These are phyloP conservation scores for Sinocyclocheilus anshuiensis DNA, from an alignment of 2,113 vertebrate species.

Conservation along the genomic window DNA sequence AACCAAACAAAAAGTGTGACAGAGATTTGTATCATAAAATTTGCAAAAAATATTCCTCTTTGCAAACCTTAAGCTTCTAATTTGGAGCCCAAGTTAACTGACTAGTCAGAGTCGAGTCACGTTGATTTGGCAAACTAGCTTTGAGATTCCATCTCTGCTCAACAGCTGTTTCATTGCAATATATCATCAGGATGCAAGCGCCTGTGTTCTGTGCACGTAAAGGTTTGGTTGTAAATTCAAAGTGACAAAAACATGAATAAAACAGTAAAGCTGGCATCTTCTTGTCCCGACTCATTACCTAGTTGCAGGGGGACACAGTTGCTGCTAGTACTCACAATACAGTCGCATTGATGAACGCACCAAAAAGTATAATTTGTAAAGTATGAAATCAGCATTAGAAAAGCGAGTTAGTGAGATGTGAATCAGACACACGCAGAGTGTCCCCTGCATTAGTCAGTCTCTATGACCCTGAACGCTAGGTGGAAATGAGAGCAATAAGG, in stretches of 20 bases:
- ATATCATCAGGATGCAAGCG: neutral
- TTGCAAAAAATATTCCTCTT: neutral
- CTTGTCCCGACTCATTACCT: neutral
- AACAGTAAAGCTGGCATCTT: neutral
- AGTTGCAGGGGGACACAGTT: neutral
- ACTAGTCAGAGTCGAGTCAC: neutral
- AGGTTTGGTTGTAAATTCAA: neutral
- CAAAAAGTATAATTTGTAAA: neutral
- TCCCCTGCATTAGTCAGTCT: neutral
- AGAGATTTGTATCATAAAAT: neutral
- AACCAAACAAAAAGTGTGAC: neutral
- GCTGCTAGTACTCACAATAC: neutral
- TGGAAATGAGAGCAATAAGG: constrained; percentile 10
- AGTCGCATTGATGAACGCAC: neutral
- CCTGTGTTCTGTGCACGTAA: too few relatives aligned
- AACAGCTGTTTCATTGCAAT: neutral
- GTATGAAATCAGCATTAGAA: neutral
- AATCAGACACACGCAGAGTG: neutral
- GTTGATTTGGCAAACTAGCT: neutral
- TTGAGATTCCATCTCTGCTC: neutral
- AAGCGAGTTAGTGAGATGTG: neutral
- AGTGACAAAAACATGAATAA: constrained; percentile 14
- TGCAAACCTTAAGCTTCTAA: neutral
- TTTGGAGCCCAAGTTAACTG: neutral
- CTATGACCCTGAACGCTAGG: neutral